Conservation (phyloP, 2,888 invertebrate genomes). For the Heliconius cydno region DNA sequence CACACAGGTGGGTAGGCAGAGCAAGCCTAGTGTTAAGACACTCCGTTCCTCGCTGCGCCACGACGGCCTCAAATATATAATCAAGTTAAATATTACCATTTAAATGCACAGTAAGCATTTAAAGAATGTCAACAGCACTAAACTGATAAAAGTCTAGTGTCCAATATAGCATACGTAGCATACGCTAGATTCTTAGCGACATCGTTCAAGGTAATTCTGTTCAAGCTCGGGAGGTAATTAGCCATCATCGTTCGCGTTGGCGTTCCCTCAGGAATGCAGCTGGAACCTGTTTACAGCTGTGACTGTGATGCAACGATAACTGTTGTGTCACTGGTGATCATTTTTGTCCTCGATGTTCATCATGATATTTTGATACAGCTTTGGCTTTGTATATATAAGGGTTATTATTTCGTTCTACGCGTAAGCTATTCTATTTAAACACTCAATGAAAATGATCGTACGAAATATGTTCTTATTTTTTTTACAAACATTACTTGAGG, state of each 20-base stretch:
- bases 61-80: too few species aligned
- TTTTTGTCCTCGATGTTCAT: conserved; percentile 23
- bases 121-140: neutral
- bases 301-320: conserved; percentile 64
- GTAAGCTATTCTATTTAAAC: too few species aligned
- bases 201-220: conserved; percentile 17
- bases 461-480: too few species aligned
- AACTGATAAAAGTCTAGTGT: neutral
- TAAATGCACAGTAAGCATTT: neutral
- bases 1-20: too few species aligned
- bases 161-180: conserved; percentile 8
- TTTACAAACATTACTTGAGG: too few species aligned
- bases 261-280: conserved; percentile 77
- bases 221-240: conserved; percentile 41
- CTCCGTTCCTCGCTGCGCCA: too few species aligned
- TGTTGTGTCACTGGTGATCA: conserved; percentile 54
- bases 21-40: too few species aligned
- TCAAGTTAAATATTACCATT: too few species aligned
- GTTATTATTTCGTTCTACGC: too few species aligned
- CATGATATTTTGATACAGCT: neutral
- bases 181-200: conserved; percentile 11
- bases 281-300: conserved; percentile 70
- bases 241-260: conserved; percentile 55
- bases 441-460: too few species aligned
- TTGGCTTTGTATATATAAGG: neutral